Evolutionary conservation across 2,888 invertebrate species (phyloP).

Genomic region (Malthinus flaveolus): DNA sequence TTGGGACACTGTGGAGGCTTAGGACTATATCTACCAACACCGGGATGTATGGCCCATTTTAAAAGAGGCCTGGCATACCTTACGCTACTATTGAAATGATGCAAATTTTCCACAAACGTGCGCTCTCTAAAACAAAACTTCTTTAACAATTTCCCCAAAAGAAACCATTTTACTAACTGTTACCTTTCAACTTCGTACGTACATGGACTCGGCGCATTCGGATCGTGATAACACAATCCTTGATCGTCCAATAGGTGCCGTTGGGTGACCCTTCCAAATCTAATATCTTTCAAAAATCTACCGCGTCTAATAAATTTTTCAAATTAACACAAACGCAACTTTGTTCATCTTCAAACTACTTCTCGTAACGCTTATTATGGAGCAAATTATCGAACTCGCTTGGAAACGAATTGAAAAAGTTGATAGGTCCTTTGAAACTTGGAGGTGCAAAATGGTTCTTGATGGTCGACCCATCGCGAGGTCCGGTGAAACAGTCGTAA

Average conservation of each 20-base stretch:
- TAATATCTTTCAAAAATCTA: slow-evolving; percentile 41
- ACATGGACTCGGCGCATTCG: slow-evolving; percentile 60
- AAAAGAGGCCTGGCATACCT: slow-evolving; percentile 39
- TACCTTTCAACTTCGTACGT: slow-evolving; percentile 45
- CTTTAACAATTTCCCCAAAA: not conserved
- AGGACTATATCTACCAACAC: slow-evolving; percentile 48
- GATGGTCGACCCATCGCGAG: slow-evolving; percentile 56
- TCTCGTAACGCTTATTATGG: slow-evolving; percentile 27
- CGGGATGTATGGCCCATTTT: slow-evolving; percentile 47
- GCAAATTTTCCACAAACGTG: slow-evolving; percentile 23
- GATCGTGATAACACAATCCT: slow-evolving; percentile 56
- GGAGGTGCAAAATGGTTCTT: slow-evolving; percentile 58
- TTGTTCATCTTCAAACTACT: not conserved
- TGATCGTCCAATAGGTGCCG: slow-evolving; percentile 58
- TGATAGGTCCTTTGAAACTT: slow-evolving; percentile 39
- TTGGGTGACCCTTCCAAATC: slow-evolving; percentile 53
- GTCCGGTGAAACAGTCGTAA: slow-evolving; percentile 56
- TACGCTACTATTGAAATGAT: slow-evolving; percentile 45
- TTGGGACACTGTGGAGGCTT: slow-evolving; percentile 35
- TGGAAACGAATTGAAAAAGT: slow-evolving; percentile 41
- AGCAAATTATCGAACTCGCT: slow-evolving; percentile 43
- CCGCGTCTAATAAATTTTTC: slow-evolving; percentile 39
- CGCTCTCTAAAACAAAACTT: slow-evolving; percentile 21
- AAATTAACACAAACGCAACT: not conserved
- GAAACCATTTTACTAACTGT: not conserved